Evolutionary conservation across 1,140 invertebrate genomes (phyloP), one percentile per base, ranked within the genome.

Genomic region (Olivierus martensii): DNA sequence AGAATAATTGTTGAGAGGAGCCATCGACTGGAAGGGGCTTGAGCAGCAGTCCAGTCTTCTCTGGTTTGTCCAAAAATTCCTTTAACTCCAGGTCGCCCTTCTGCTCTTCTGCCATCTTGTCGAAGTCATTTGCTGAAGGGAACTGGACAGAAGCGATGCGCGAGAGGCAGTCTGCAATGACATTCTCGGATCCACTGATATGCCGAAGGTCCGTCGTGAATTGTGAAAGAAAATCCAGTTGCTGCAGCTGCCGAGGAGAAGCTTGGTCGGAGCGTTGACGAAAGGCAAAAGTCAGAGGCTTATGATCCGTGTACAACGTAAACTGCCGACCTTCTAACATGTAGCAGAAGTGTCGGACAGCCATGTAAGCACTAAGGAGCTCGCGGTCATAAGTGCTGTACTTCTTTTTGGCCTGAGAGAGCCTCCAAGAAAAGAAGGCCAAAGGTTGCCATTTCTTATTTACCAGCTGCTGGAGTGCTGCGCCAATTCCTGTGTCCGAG

Each of bases 151-250:
- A 3, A 18, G 18, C 2, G 3, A 51, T 49, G 10, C 50, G 41
- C 3, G 52, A 54, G 1, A 53, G 38, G 1, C 53, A 12, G 52
- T 54, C 52, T 2, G 52, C 52, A 39, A 53, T 21, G 22, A 46
- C 41, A 46, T 72, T 72, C 3, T 64, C 54, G 0, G 56, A 48
- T 9, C 71, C 69, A 2, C 56, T n/a, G n/a, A 72, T 59, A 53
- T 70, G 62, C 14, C 53, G 36, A 37, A 28, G 3, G 7, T 28
- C 22, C 7, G 22, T 28, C 7, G 22, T 28, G 7, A 28, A 28
- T 28, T 28, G 22, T 28, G 22, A 28, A 3, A 28, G 22, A 7
- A 3, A 28, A 7, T 28, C 22, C 3, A 28, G 22, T 3, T 28
- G 7, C 3, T 7, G 22, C 3, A 28, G 22, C 7, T 28, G 22